A percentile compares a stretch with the other conserved stretches of the same genome.
Conservation (phyloP, 2,113 vertebrate species). For the Cavia aperea region DNA sequence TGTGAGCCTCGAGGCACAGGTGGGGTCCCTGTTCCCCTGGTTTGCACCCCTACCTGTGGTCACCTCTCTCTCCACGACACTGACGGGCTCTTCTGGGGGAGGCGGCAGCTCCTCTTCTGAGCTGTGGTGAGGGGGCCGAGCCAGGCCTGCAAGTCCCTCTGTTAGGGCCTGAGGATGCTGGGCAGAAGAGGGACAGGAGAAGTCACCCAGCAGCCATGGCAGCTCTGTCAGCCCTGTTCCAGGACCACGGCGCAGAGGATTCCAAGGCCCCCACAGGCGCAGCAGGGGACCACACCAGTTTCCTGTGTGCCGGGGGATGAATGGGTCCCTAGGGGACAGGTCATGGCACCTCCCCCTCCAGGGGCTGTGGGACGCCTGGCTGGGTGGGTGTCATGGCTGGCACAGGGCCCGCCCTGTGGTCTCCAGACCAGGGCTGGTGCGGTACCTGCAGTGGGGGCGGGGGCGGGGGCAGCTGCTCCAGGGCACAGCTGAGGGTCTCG, state of each 20-base stretch:
- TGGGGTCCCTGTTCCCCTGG: neutral
- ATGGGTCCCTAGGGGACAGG: neutral
- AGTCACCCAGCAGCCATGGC: neutral
- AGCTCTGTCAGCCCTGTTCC: neutral
- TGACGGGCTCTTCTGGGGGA: neutral
- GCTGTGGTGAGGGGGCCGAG: neutral
- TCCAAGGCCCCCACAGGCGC: neutral
- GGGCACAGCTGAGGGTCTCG: constrained; percentile 42
- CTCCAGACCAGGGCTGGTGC: neutral
- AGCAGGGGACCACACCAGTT: neutral
- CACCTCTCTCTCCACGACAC: neutral
- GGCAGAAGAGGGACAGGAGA: neutral
- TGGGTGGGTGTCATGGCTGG: neutral
- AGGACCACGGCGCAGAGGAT: neutral
- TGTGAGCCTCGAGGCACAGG: neutral
- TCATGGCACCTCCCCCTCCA: neutral
- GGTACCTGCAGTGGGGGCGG: constrained; percentile 68
- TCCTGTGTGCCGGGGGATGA: neutral
- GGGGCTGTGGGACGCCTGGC: neutral
- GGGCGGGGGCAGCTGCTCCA: constrained; percentile 65
- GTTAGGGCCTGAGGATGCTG: constrained; percentile 29
- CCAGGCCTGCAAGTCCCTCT: fast-evolving
- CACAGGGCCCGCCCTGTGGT: neutral
- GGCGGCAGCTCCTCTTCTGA: neutral
- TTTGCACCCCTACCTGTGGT: constrained; percentile 64